These are phyloP conservation scores for Pharmacophagus antenor DNA, from an alignment of 2,888 invertebrate species.

Conservation along the genomic window DNA sequence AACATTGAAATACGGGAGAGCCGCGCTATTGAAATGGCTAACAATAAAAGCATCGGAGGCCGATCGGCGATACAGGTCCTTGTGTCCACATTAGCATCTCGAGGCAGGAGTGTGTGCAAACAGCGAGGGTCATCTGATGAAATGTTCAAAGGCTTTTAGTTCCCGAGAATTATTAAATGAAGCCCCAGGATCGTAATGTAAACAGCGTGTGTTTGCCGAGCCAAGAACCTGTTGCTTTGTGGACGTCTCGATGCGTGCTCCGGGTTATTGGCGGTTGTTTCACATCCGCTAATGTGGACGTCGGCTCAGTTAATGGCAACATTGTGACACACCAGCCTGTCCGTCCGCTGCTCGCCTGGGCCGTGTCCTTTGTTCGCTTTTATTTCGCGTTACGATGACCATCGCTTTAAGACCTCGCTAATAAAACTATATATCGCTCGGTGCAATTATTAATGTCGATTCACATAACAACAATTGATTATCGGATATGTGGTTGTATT, in stretches of 20 bases:
- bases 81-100: slow-evolving; percentile 81
- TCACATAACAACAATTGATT: slow-evolving; percentile 18
- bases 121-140: slow-evolving; percentile 80
- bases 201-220: slow-evolving; percentile 74
- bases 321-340: slow-evolving; percentile 53
- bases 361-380: slow-evolving; percentile 42
- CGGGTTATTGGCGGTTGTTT: slow-evolving; percentile 78
- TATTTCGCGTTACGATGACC: slow-evolving; percentile 40
- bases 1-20: slow-evolving; percentile 71
- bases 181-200: slow-evolving; percentile 80
- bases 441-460: slow-evolving; percentile 30
- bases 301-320: slow-evolving; percentile 68
- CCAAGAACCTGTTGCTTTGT: slow-evolving; percentile 78
- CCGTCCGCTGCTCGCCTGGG: slow-evolving; percentile 14
- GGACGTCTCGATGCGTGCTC: slow-evolving; percentile 73
- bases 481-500: slow-evolving; percentile 25
- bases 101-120: slow-evolving; percentile 78
- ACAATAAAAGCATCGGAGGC: slow-evolving; percentile 74
- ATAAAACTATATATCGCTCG: slow-evolving; percentile 37
- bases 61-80: slow-evolving; percentile 79
- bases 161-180: slow-evolving; percentile 82
- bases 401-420: slow-evolving; percentile 34
- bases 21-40: slow-evolving; percentile 60
- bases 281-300: slow-evolving; percentile 76
- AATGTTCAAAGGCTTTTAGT: slow-evolving; percentile 82